phyloP scores from a whole-genome alignment of 2,113 vertebrate species.

The rabbit (Oryctolagus cuniculus) region mOryCun1.1 NC_091448.1:3453501-3454000 shows the following conservation, averaged over 20 bases:
- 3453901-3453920: background rate
- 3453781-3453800: no score
- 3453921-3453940: background rate
- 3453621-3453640: background rate
- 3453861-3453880: no score
- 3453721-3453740: background rate
- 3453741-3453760: background rate
- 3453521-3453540: background rate
- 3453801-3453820: no score
- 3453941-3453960: background rate
- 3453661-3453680: background rate
- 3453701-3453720: background rate
- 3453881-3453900: background rate
- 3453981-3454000: accelerated
- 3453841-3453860: no score
- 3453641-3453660: background rate
- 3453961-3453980: constrained; percentile 19
- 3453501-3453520: background rate
- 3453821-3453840: no score
- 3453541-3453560: background rate
- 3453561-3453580: background rate
- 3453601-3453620: background rate
- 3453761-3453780: no score
- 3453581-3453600: background rate
- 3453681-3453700: background rate